Percentiles rank a stretch among this genome's conserved stretches.
Evolutionary conservation across 2,113 vertebrate genomes (phyloP).

Genomic region (Pungitius pungitius): DNA sequence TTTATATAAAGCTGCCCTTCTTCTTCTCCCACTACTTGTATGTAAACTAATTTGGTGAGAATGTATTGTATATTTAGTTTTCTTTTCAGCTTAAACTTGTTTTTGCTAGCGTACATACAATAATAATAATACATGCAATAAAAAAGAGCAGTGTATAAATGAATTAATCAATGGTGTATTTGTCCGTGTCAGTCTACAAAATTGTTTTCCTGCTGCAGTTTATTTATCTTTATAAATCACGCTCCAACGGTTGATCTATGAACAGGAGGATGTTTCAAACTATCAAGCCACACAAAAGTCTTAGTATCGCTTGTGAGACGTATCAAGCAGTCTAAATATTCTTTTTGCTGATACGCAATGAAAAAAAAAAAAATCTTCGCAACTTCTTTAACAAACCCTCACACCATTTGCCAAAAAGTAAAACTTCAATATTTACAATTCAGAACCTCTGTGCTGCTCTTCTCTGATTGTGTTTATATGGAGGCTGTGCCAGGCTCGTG

Average conservation of each 20-base stretch:
- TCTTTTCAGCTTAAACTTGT: slow-evolving; percentile 6
- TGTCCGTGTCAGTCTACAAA: not conserved
- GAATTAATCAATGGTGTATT: not conserved
- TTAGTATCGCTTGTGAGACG: not conserved
- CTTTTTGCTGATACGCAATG: not conserved
- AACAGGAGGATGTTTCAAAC: not conserved
- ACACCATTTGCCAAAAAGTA: slow-evolving; percentile 2
- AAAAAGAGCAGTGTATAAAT: slow-evolving; percentile 4
- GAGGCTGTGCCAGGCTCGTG: slow-evolving; percentile 35
- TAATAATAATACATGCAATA: slow-evolving; percentile 27
- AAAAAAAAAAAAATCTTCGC: not conserved
- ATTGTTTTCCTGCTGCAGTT: not conserved
- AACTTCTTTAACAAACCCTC: not conserved
- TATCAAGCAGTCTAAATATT: not conserved
- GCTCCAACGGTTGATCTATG: not conserved
- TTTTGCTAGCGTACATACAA: slow-evolving; percentile 32
- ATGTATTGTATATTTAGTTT: slow-evolving; percentile 3
- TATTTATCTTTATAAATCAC: not conserved
- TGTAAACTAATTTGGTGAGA: slow-evolving; percentile 1
- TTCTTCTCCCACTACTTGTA: not conserved
- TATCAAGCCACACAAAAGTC: not conserved
- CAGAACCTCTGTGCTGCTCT: slow-evolving; percentile 42
- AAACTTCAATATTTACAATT: slow-evolving; percentile 63
- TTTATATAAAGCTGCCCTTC: not conserved
- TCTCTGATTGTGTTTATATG: slow-evolving; percentile 51